phyloP scores from a whole-genome alignment of 2,888 invertebrate genomes.

The Cheilosia scutellata region DNA sequence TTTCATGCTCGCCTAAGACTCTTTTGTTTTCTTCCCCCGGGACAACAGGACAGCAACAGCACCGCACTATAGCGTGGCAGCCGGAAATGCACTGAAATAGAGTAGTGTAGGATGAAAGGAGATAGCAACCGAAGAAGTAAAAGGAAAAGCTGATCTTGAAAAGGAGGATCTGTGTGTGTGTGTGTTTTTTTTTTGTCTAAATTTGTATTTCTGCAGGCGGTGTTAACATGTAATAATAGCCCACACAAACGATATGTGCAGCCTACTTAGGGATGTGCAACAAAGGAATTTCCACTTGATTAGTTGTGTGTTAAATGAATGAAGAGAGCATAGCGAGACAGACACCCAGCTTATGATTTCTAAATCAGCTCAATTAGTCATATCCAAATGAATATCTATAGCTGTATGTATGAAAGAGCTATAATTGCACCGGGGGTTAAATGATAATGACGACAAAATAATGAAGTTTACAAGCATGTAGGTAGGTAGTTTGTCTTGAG shows the following conservation, averaged over 20 bases:
- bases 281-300: conserved; percentile 67
- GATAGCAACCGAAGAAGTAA: conserved; percentile 16
- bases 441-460: conserved; percentile 1
- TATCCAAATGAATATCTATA: not conserved
- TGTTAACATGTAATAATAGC: conserved; percentile 62
- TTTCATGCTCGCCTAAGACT: conserved; percentile 28
- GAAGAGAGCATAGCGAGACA: conserved; percentile 1
- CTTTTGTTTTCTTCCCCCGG: conserved; percentile 17
- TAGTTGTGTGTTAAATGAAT: conserved; percentile 43
- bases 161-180: conserved; percentile 8
- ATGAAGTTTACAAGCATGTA: conserved; percentile 21
- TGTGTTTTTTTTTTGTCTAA: conserved; percentile 7
- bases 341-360: conserved; percentile 31
- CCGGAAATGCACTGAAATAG: conserved; percentile 65
- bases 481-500: conserved; percentile 8
- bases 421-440: not conserved
- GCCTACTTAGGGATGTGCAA: conserved; percentile 45
- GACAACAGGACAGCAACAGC: not conserved
- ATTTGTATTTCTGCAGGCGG: conserved; percentile 55
- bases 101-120: conserved; percentile 45
- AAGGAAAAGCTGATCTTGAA: conserved; percentile 38
- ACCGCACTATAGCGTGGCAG: conserved; percentile 46
- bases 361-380: conserved; percentile 32
- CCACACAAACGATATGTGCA: conserved; percentile 50
- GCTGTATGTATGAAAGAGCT: not conserved